Percentiles rank a stretch among this genome's conserved stretches.
Conservation (phyloP, 2,888 invertebrate genomes). For the Cyrtodaria siliqua region DNA sequence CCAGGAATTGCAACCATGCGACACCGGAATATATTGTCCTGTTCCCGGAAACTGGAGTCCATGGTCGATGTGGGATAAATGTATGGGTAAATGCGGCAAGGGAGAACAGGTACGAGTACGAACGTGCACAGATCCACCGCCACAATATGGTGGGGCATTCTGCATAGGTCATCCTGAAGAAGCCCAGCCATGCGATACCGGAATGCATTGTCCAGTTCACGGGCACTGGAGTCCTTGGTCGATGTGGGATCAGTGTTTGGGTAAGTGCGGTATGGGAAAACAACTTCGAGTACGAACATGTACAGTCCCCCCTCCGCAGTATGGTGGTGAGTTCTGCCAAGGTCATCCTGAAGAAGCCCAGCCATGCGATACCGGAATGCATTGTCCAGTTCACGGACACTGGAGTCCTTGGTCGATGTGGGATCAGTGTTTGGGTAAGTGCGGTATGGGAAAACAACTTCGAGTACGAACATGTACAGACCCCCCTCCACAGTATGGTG, state of each 20-base stretch:
- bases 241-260: conserved; percentile 13
- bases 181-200: conserved; percentile 27
- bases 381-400: conserved; percentile 36
- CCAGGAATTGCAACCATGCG: conserved; percentile 35
- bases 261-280: conserved; percentile 42
- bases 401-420: conserved; percentile 55
- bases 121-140: conserved; percentile 41
- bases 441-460: conserved; percentile 33
- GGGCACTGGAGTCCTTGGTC: conserved; percentile 49
- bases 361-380: conserved; percentile 30
- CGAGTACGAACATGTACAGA: conserved; percentile 39
- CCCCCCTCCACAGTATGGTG: conserved; percentile 45
- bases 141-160: conserved; percentile 32
- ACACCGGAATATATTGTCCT: conserved; percentile 28
- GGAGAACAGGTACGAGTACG: conserved; percentile 34
- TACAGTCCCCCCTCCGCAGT: conserved; percentile 50
- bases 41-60: conserved; percentile 50
- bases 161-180: conserved; percentile 36
- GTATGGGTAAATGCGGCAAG: conserved; percentile 41
- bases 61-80: conserved; percentile 46
- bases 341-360: conserved; percentile 43
- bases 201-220: conserved; percentile 32
- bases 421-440: conserved; percentile 32
- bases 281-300: conserved; percentile 47
- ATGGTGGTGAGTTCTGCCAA: conserved; percentile 44